Evolutionary conservation across 1,140 invertebrate species (phyloP).

Genomic region (Chrysomallon squamiferum): DNA sequence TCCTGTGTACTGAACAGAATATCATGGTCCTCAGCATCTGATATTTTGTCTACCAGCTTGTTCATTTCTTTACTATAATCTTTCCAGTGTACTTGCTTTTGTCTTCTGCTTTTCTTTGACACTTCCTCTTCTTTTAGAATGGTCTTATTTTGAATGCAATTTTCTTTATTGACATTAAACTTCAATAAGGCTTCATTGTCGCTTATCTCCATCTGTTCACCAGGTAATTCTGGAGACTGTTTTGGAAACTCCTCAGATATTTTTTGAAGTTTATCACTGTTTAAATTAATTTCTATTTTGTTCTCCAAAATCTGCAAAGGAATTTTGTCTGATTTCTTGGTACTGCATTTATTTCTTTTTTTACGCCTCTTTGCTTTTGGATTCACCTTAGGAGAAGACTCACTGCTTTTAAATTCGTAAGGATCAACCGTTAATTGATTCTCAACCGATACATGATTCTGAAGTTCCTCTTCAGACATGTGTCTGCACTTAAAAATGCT

Average conservation of each 20-base stretch:
- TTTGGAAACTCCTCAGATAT: neutral
- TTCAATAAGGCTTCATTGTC: no score
- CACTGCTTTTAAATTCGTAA: constrained; percentile 2
- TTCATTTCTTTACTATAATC: constrained; percentile 7
- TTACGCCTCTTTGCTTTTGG: neutral
- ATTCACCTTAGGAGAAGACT: neutral
- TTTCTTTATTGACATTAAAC: no score
- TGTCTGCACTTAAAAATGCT: neutral
- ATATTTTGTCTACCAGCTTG: constrained; percentile 32
- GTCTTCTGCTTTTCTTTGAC: no score
- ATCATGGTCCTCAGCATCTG: constrained; percentile 43
- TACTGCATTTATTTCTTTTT: neutral
- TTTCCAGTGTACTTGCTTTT: no score
- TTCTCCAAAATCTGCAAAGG: no score
- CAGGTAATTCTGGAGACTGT: neutral
- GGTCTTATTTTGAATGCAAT: no score
- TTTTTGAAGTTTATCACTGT: neutral
- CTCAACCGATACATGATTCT: neutral
- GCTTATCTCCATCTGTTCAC: neutral
- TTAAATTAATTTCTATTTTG: neutral
- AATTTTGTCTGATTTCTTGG: neutral
- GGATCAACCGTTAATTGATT: neutral
- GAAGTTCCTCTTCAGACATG: neutral
- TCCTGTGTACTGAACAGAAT: constrained; percentile 43
- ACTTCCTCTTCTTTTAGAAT: no score